Percentiles rank a stretch among this genome's conserved stretches.
These are phyloP conservation scores for Bimastos eiseni DNA, from an alignment of 2,888 invertebrate species.

Conservation along the genomic window DNA sequence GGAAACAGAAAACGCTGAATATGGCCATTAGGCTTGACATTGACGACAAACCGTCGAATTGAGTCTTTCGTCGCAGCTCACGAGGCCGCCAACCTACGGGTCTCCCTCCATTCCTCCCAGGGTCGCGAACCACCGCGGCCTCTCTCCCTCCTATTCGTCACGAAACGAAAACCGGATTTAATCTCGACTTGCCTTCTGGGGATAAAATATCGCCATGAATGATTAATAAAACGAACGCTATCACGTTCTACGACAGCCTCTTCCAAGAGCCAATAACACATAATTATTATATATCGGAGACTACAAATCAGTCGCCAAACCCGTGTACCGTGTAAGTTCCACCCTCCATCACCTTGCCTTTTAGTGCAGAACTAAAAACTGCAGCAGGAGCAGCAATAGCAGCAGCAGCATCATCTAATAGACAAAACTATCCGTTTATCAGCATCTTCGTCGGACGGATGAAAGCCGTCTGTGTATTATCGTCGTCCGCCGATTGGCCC, in stretches of 20 bases:
- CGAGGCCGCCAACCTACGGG: neutral
- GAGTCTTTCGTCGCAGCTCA: neutral
- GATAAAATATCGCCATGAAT: neutral
- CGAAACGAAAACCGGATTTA: neutral
- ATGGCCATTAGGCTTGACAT: slow-evolving; percentile 1
- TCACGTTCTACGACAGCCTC: neutral
- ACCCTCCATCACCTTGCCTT: neutral
- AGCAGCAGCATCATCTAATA: neutral
- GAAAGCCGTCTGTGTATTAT: neutral
- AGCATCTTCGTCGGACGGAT: neutral
- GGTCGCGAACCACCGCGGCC: too few species aligned
- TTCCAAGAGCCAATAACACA: neutral
- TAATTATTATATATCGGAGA: too few species aligned
- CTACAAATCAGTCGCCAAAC: neutral
- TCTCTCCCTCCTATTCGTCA: neutral
- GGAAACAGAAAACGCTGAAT: neutral
- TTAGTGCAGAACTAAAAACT: neutral
- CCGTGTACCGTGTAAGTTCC: neutral
- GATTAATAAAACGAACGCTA: neutral
- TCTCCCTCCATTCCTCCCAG: too few species aligned
- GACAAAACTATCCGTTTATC: neutral
- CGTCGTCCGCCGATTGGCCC: neutral
- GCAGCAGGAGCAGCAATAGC: neutral
- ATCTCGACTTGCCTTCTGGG: neutral
- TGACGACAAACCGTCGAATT: neutral